Conservation (phyloP, 2,888 invertebrate genomes). For the Hypomecis punctinalis region DNA sequence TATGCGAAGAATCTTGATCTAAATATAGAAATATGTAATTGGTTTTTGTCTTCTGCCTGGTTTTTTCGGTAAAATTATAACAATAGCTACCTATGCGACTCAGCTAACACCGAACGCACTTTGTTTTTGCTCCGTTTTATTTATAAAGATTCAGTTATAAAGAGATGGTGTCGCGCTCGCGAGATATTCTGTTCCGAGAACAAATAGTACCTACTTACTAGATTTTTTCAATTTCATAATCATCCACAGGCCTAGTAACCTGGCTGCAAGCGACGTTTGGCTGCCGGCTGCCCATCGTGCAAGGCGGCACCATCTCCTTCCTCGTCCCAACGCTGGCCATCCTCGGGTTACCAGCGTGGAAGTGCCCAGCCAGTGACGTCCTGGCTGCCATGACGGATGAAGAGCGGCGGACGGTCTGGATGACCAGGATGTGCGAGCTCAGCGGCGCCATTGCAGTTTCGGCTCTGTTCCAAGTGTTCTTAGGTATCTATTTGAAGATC, state of each 20-base stretch:
- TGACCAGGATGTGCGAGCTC: slow-evolving; percentile 90
- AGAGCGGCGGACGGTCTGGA: slow-evolving; percentile 88
- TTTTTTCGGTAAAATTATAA: too few relatives aligned
- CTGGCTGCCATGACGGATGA: slow-evolving; percentile 83
- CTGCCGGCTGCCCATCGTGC: slow-evolving; percentile 90
- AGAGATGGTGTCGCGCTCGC: too few relatives aligned
- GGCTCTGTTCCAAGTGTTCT: slow-evolving; percentile 89
- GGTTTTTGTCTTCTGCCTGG: too few relatives aligned
- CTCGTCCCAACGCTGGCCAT: slow-evolving; percentile 91
- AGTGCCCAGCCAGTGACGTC: slow-evolving; percentile 85
- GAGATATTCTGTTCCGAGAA: too few relatives aligned
- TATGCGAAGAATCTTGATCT: too few relatives aligned
- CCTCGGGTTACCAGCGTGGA: slow-evolving; percentile 88
- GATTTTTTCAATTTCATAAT: too few relatives aligned
- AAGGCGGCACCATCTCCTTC: slow-evolving; percentile 93
- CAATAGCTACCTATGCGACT: too few relatives aligned
- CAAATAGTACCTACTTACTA: too few relatives aligned
- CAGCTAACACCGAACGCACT: too few relatives aligned
- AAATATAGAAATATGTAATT: too few relatives aligned
- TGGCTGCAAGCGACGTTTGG: slow-evolving; percentile 90
- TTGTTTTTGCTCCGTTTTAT: too few relatives aligned
- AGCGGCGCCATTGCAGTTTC: slow-evolving; percentile 94
- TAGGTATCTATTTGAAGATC: slow-evolving; percentile 77
- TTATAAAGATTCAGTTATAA: too few relatives aligned
- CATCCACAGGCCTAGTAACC: slow-evolving; percentile 89